A percentile compares a stretch with the other conserved stretches of the same genome.
phyloP scores from a whole-genome alignment of 2,888 invertebrate genomes.

The Drosophila borealis region DNA sequence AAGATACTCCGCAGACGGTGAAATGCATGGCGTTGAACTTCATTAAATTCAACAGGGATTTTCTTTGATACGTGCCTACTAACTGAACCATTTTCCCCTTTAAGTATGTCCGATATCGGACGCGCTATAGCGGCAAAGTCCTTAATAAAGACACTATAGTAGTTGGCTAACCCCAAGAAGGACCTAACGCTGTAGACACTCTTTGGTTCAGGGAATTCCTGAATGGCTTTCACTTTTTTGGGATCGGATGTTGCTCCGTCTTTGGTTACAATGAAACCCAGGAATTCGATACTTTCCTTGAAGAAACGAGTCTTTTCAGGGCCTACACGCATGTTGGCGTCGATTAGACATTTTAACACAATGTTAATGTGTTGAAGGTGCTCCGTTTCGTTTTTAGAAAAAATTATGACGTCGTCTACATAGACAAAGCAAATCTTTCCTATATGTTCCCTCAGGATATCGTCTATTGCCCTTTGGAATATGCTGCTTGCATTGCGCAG shows the following conservation, averaged over 20 bases:
- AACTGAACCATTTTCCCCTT: neutral
- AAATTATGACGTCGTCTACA: slow-evolving; percentile 1
- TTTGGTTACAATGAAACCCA: too few relatives aligned
- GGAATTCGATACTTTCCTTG: neutral
- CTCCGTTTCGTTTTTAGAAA: neutral
- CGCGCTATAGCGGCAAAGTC: slow-evolving; percentile 12
- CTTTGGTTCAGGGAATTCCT: too few relatives aligned
- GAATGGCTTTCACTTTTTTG: too few relatives aligned
- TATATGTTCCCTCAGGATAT: slow-evolving; percentile 4
- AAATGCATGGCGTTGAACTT: slow-evolving; percentile 2
- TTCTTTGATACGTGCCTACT: slow-evolving; percentile 7
- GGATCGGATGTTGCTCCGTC: too few relatives aligned
- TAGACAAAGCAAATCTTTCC: neutral
- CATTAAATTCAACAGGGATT: neutral
- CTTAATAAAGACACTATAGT: slow-evolving; percentile 14
- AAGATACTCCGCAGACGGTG: slow-evolving; percentile 1
- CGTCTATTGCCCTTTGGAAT: slow-evolving; percentile 60
- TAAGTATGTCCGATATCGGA: slow-evolving; percentile 4
- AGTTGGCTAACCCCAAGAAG: slow-evolving; percentile 1
- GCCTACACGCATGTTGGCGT: neutral
- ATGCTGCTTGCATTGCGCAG: slow-evolving; percentile 84
- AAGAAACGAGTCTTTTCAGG: neutral
- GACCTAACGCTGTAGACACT: slow-evolving; percentile 1
- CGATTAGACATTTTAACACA: neutral
- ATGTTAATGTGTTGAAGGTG: neutral